Percentiles rank a stretch among this genome's conserved stretches.
These are phyloP conservation scores for Tragelaphus oryx DNA, from an alignment of 2,797 vertebrate species.

Conservation along the genomic window DNA sequence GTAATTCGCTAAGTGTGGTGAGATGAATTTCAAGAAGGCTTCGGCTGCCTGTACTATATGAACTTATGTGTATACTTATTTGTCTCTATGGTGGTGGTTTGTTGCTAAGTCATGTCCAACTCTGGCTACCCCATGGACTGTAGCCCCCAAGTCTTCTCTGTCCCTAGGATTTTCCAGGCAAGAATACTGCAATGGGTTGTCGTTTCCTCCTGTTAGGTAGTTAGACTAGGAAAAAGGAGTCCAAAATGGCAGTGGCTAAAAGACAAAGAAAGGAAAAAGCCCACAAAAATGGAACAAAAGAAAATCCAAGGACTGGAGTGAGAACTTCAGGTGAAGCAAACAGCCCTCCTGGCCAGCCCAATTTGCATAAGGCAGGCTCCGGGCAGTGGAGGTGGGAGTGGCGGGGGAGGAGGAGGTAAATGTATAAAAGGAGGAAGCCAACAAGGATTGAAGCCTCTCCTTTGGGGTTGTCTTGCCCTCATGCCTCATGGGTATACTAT, in stretches of 20 bases:
- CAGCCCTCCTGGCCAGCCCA: not conserved
- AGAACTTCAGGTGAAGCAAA: not conserved
- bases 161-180: not conserved
- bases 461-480: not conserved
- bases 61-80: not conserved
- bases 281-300: not conserved
- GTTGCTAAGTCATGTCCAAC: not conserved
- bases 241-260: not conserved
- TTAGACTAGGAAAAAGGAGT: not conserved
- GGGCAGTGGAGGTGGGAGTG: too few species aligned
- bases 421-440: not conserved
- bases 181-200: not conserved
- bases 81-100: not conserved
- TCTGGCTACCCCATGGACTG: not conserved
- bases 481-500: not conserved
- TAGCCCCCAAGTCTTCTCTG: not conserved
- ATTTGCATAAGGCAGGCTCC: accelerated
- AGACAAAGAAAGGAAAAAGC: not conserved
- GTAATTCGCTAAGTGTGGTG: not conserved
- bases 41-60: not conserved
- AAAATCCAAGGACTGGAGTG: not conserved
- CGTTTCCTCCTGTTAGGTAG: not conserved
- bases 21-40: not conserved
- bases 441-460: not conserved
- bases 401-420: accelerated